These are phyloP conservation scores for Chlamydotis undulata DNA, from an alignment of 2,113 vertebrate genomes.

Conservation along the genomic window DNA sequence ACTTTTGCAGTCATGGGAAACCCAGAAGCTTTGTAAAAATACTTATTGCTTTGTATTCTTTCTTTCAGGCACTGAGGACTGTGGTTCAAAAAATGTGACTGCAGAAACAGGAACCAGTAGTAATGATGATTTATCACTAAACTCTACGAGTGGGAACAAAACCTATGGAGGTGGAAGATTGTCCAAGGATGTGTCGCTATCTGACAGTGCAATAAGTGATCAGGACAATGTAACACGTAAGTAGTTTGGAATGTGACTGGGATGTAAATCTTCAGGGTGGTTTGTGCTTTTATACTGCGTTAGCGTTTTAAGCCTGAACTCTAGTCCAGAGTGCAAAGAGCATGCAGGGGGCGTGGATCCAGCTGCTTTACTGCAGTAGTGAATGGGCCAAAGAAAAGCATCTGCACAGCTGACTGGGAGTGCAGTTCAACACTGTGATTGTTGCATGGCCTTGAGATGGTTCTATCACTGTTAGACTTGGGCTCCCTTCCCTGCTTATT, in stretches of 20 bases:
- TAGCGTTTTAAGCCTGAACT: not conserved
- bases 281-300: not conserved
- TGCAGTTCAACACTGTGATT: not conserved
- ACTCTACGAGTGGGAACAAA: not conserved
- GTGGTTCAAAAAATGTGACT: not conserved
- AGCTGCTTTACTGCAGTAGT: not conserved
- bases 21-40: not conserved
- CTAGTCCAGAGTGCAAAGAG: not conserved
- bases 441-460: not conserved
- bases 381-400: not conserved
- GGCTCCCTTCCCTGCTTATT: not conserved
- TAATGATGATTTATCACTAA: not conserved
- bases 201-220: not conserved
- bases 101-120: not conserved
- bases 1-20: not conserved
- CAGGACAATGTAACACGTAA: not conserved
- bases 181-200: too few species aligned
- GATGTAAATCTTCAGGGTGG: not conserved
- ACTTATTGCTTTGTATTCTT: not conserved
- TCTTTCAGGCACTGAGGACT: slow-evolving; percentile 26
- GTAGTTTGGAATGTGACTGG: not conserved
- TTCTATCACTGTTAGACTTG: not conserved
- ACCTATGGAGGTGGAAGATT: not conserved
- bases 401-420: not conserved
- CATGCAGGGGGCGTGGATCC: not conserved